Evolutionary conservation across 2,113 vertebrate species (phyloP), one percentile per base, ranked within the genome.

Genomic region (Butorides virescens): DNA sequence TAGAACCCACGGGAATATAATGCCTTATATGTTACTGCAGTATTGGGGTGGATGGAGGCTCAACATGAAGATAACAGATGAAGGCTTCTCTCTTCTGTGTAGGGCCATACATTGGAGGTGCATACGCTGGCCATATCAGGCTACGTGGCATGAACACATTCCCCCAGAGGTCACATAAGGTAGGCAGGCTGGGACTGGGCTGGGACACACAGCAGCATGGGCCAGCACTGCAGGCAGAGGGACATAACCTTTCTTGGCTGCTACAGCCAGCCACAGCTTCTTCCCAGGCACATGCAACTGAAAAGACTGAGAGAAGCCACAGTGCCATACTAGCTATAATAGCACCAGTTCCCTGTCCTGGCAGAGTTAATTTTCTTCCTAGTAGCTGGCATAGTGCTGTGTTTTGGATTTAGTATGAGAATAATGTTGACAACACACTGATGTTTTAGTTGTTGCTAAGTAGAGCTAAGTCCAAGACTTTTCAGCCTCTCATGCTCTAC

Each of bases 181-280:
- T 4, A 62, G 46, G 58, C 67, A 88, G 59, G 9, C 1, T n/a
- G n/a, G n/a, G n/a, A n/a, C 5, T 12, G 22, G 29, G 23, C 81
- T 67, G 42, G 79, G 49, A 50, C 26, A 42, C 47, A 46, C 18
- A 50, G 12, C 0, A 5, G 13, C 1, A 0, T 20, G 42, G 65
- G 53, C 18, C 63, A 58, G 83, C 50, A 58, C 59, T 15, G 13
- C 13, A 36, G 52, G 47, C 52, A 85, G n/a, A 66, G 11, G 18
- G n/a, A 27, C 3, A 2, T 1, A 10, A 10, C 5, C 5, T 56
- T 58, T 9, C 76, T 32, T 58, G 34, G 49, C 78, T 73, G 19
- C 23, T 6, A 72, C 14, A 78, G 52, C 72, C 65, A 88, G 78
- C 20, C 74, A 47, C 71, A 34, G 39, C 53, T 55, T 79, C 74